These are phyloP conservation scores for Orthosia cruda DNA, from an alignment of 2,888 invertebrate species.

Conservation along the genomic window DNA sequence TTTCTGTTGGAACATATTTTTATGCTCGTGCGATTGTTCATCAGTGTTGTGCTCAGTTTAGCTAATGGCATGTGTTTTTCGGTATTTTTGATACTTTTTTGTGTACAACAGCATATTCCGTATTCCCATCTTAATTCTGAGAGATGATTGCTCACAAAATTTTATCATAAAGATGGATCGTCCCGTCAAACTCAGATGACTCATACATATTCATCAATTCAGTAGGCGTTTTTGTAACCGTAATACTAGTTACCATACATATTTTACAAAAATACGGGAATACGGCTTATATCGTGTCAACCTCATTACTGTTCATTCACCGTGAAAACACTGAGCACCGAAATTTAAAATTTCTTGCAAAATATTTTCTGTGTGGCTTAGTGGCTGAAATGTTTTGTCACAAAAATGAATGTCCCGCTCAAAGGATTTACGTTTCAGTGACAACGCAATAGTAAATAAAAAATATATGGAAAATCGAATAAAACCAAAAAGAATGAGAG, in stretches of 20 bases:
- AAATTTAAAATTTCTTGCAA: conserved; percentile 33
- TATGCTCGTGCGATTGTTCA: no score
- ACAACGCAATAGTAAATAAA: conserved; percentile 49
- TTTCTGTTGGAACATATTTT: no score
- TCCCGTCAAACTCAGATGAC: conserved; percentile 14
- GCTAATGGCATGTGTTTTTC: not conserved
- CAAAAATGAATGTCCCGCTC: conserved; percentile 49
- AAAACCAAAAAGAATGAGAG: conserved; percentile 17
- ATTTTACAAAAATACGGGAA: conserved; percentile 27
- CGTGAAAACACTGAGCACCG: conserved; percentile 34
- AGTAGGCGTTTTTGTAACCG: conserved; percentile 22
- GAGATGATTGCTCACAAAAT: conserved; percentile 12
- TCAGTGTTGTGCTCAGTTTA: no score
- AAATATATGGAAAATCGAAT: conserved; percentile 21
- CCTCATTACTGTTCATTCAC: conserved; percentile 54
- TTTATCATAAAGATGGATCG: conserved; percentile 36
- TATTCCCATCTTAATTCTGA: not conserved
- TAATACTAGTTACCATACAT: conserved; percentile 20
- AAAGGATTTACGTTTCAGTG: conserved; percentile 48
- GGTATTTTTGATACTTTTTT: not conserved
- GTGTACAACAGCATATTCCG: not conserved
- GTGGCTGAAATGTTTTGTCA: conserved; percentile 55
- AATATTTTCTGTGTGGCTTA: conserved; percentile 38
- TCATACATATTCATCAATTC: conserved; percentile 43
- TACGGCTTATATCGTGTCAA: conserved; percentile 32